Percentiles rank a stretch among this genome's conserved stretches.
These are phyloP conservation scores for Bujurquina vittata DNA, from an alignment of 2,113 vertebrate species.

Conservation along the genomic window DNA sequence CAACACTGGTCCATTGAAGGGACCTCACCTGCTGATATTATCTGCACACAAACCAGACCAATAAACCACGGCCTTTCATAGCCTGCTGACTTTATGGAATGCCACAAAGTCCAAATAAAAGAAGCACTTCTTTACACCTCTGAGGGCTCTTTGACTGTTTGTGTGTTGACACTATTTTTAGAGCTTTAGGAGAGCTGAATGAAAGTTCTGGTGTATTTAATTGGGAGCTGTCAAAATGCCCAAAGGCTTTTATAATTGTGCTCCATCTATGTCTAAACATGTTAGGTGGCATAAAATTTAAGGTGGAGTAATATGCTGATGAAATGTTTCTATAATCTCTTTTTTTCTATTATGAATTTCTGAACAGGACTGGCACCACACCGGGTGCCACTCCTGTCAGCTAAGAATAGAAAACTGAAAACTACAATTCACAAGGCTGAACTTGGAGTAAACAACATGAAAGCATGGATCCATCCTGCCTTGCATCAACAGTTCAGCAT, in stretches of 20 bases:
- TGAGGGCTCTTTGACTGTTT: conserved; percentile 24
- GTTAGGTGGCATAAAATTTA: neutral
- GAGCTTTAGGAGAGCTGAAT: neutral
- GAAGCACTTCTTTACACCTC: conserved; percentile 57
- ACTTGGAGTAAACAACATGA: neutral
- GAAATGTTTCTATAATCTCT: neutral
- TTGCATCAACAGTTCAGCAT: neutral
- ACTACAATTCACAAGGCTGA: neutral
- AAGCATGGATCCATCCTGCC: neutral
- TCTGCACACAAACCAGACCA: conserved; percentile 71
- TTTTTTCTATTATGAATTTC: neutral
- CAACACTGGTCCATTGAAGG: conserved; percentile 72
- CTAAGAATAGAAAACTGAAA: neutral
- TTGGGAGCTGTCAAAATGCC: neutral
- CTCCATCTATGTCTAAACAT: neutral
- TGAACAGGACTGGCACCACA: neutral
- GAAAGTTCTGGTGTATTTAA: neutral
- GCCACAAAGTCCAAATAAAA: conserved; percentile 58
- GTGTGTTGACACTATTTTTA: conserved; percentile 21
- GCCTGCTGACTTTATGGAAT: conserved; percentile 68
- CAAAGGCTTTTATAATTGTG: neutral
- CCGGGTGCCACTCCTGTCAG: neutral
- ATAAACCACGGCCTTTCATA: conserved; percentile 76
- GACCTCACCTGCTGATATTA: conserved; percentile 83
- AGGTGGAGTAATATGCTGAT: neutral